Evolutionary conservation across 2,888 invertebrate genomes (phyloP), one percentile per base, ranked within the genome.

Genomic region (Ophonus ardosiacus): DNA sequence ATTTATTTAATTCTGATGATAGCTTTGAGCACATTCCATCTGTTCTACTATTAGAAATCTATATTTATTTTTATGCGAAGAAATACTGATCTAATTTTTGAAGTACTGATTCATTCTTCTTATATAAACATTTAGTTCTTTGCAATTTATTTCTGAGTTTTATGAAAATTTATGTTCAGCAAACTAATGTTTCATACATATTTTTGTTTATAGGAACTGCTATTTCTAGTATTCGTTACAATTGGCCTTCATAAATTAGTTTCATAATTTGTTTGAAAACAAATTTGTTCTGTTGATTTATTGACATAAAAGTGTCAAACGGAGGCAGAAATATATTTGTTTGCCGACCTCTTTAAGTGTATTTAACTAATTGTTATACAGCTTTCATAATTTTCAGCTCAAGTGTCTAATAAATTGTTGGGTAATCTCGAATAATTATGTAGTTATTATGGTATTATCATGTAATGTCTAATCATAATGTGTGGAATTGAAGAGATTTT

Each of bases 191-290:
- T 68, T 24, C 63, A 63, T 63, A 6, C 31, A 38, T 68, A 68
- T 68, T 68, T 68, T 68, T 68, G 68, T 68, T 68, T 31, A 68
- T 31, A 68, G 68, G 38, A 68, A 68, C 4, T 38, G 31, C n/a
- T 68, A 68, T 68, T 68, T 68, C 15, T 7, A 38, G 68, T 15
- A 3, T 38, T n/a, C 38, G 7, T 63, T 63, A 1, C 63, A 63
- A 18, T 31, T 68, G 68, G 7, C 68, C 68, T 68, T 68, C 68
- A 15, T 68, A 68, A 68, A 38, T 31, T 38, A 31, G 38, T 68
- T 68, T 31, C 7, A 68, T 38, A 68, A 68, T 68, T 68, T 63
- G 63, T 63, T 63, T 21, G 13, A 63, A 63, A 63, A 21, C 7
- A 24, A 63, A 68, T 68, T 68, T 68, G 38, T 68, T 38, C 3